Evolutionary conservation across 2,113 vertebrate genomes (phyloP), one percentile per base, ranked within the genome.

Genomic region (Bostrychus sinensis): DNA sequence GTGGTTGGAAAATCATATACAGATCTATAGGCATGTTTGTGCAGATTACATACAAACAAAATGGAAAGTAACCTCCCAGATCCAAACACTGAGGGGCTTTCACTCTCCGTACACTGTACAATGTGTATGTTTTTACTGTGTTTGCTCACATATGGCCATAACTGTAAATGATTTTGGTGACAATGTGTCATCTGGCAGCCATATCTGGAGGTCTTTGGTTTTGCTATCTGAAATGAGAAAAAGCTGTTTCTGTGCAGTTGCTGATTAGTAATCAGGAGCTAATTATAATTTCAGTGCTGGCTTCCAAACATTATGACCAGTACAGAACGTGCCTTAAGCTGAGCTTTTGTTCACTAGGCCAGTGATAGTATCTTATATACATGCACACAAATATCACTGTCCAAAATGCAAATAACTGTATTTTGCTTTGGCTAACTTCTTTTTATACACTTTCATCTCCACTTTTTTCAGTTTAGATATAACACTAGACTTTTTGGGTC

Each of bases 121-220:
- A n/a, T 7, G 28, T 20, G 53, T 26, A n/a, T 45, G 28, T 58
- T 43, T 72, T 9, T 28, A 54, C 41, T 30, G 25, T 4, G 22
- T 37, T 57, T 25, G 56, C 30, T 63, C 43, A 66, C 53, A 55
- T 17, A 19, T 55, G 53, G 11, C n/a, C 32, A 20, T 10, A 55
- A 55, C 53, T 30, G 39, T 25, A 53, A 55, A 68, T 26, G 41
- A 30, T 62, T 37, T 61, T 3, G 38, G 23, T 32, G 56, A 65
- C 55, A 60, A 39, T 36, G 17, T 16, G 56, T 61, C 66, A 62
- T 66, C 66, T 72, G 59, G 59, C 54, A 12, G 69, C 59, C 64
- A 72, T 23, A 55, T 20, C 43, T 36, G 48, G 23, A 23, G 13
- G 20, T 39, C 19, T 38, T 54, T 26, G 25, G 26, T 13, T 48